Conservation (phyloP, 2,797 vertebrate species). For the Apogon talboti region DNA sequence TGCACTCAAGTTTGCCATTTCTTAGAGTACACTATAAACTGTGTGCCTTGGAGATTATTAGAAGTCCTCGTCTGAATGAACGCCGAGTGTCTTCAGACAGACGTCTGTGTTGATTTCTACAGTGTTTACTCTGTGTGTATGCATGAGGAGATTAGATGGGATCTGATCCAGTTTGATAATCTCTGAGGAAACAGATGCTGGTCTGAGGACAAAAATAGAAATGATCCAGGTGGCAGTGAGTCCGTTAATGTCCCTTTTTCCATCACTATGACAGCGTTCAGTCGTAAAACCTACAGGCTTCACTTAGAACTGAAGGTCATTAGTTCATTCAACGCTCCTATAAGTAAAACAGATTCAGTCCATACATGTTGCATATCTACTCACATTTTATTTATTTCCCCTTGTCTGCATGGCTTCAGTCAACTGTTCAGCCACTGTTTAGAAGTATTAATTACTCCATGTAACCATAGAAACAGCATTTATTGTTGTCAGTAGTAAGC, state of each 20-base stretch:
- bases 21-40: background rate
- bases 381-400: too few species aligned
- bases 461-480: too few species aligned
- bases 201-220: conserved; percentile 57
- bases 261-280: background rate
- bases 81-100: background rate
- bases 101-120: conserved; percentile 5
- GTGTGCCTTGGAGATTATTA: too few species aligned
- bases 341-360: too few species aligned
- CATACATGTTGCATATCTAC: too few species aligned
- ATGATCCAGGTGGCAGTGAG: conserved; percentile 1
- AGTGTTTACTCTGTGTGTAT: conserved; percentile 1
- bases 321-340: too few species aligned
- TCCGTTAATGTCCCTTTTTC: background rate
- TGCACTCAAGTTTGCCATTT: background rate
- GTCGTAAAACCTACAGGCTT: background rate
- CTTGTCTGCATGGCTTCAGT: too few species aligned
- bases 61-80: background rate
- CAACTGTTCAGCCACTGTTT: too few species aligned
- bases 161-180: conserved; percentile 72
- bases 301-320: too few species aligned
- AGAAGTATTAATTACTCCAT: too few species aligned
- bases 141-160: conserved; percentile 54
- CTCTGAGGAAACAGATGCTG: conserved; percentile 56
- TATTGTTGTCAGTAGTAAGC: too few species aligned